Conservation (phyloP, 2,888 invertebrate genomes). For the Leptinotarsa tumamoca region DNA sequence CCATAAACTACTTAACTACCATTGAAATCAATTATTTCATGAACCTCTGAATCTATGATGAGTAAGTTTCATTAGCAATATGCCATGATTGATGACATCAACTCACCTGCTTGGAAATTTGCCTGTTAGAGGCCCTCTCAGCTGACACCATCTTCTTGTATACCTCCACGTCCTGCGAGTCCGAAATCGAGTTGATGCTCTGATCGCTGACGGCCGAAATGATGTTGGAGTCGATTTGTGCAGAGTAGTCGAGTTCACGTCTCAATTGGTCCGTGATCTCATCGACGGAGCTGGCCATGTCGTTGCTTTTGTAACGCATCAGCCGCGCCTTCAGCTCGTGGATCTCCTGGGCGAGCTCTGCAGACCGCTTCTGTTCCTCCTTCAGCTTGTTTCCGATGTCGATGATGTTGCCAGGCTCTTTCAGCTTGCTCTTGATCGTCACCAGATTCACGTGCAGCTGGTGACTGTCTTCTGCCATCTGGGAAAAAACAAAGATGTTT, state of each 20-base stretch:
- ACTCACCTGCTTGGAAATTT: conserved; percentile 44
- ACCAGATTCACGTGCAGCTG: conserved; percentile 69
- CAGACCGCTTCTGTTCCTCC: conserved; percentile 68
- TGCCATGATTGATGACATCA: too few species aligned
- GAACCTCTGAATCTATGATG: too few species aligned
- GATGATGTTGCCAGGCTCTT: conserved; percentile 66
- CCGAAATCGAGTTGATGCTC: conserved; percentile 54
- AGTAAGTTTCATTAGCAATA: too few species aligned
- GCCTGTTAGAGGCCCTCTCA: conserved; percentile 49
- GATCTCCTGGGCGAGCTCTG: conserved; percentile 61
- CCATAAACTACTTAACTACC: too few species aligned
- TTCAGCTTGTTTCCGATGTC: conserved; percentile 72
- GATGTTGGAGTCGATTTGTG: conserved; percentile 72
- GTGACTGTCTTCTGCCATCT: conserved; percentile 72
- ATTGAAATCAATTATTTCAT: too few species aligned
- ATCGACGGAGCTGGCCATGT: conserved; percentile 65
- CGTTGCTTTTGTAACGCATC: conserved; percentile 61
- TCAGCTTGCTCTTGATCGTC: conserved; percentile 67
- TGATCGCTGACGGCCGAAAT: conserved; percentile 69
- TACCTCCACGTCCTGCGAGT: conserved; percentile 60
- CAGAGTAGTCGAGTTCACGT: conserved; percentile 73
- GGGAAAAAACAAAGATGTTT: conserved; percentile 47
- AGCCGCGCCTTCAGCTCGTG: conserved; percentile 56
- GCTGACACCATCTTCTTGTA: conserved; percentile 57
- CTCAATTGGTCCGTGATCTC: conserved; percentile 71